Evolutionary conservation across 2,888 invertebrate species (phyloP), one percentile per base, ranked within the genome.

Genomic region (Microchrysa polita): DNA sequence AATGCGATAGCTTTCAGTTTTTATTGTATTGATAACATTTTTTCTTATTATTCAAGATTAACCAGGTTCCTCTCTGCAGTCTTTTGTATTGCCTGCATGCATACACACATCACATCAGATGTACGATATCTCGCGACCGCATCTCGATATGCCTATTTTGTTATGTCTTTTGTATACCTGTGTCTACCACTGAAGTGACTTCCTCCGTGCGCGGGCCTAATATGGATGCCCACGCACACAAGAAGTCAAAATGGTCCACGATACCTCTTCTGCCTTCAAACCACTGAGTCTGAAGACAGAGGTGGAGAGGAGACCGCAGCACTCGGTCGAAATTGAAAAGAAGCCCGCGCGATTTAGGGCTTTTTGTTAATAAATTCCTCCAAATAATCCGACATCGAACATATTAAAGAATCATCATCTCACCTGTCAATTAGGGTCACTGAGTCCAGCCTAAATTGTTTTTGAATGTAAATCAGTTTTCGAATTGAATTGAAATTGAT

Each of bases 381-480:
- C 53, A 63, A n/a, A 65, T 73, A 73, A 73, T 65, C 73, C 18
- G 73, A 67, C 73, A 55, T 40, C 65, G 57, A 73, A 63, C 73
- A 40, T n/a, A n/a, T 63, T 73, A 55, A 73, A 73, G 63, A 52
- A 65, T 73, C 57, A 73, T 55, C 73, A n/a, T 72, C 72, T 73
- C 73, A 73, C 73, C 73, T 73, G 73, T 65, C 73, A 73, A 65
- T 73, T 73, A 63, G 52, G 44, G 55, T 52, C 23, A 14, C 55
- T 14, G 40, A 63, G 65, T 34, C 65, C 55, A 65, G 63, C n/a
- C 23, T 73, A 73, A 73, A 67, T 53, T 73, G 65, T 55, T 65
- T 73, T 42, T 60, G 53, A 55, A 73, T 73, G 73, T 34, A 73
- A 73, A 73, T 73, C 52, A 59, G 55, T 42, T 59, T 57, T n/a